A percentile compares a stretch with the other conserved stretches of the same genome.
Evolutionary conservation across 2,888 invertebrate species (phyloP).

Genomic region (Bugula neritina): DNA sequence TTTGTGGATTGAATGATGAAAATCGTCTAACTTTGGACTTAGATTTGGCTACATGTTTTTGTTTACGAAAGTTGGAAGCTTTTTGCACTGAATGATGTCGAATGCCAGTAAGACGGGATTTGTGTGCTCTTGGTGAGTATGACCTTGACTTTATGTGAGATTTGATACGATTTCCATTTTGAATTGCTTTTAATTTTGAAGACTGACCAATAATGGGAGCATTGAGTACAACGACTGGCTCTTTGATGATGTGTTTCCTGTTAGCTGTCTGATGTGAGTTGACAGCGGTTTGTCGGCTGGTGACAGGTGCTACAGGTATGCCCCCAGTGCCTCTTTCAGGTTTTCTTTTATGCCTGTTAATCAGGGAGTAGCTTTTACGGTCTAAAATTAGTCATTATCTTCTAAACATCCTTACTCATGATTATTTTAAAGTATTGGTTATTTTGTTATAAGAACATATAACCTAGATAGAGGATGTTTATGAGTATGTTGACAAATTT

Average conservation of each 20-base stretch:
- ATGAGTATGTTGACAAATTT: neutral
- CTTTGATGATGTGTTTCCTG: neutral
- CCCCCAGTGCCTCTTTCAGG: neutral
- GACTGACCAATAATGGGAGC: conserved; percentile 13
- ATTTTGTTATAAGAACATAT: too few species aligned
- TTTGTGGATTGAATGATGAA: too few species aligned
- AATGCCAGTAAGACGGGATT: too few species aligned
- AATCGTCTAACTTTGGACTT: too few species aligned
- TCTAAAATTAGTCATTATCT: neutral
- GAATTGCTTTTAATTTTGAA: neutral
- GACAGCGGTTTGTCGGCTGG: neutral
- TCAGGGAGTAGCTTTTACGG: neutral
- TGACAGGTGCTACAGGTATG: neutral
- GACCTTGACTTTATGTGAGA: too few species aligned
- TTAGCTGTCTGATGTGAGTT: neutral
- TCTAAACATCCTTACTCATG: neutral
- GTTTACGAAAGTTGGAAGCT: too few species aligned
- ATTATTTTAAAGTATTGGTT: too few species aligned
- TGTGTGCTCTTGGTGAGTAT: too few species aligned
- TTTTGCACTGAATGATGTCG: too few species aligned
- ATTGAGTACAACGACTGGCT: neutral
- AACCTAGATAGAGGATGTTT: too few species aligned
- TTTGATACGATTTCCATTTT: too few species aligned
- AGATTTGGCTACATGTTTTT: too few species aligned
- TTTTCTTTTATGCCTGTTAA: neutral